phyloP scores from a whole-genome alignment of 2,888 invertebrate species.

The Campaea margaritaria region DNA sequence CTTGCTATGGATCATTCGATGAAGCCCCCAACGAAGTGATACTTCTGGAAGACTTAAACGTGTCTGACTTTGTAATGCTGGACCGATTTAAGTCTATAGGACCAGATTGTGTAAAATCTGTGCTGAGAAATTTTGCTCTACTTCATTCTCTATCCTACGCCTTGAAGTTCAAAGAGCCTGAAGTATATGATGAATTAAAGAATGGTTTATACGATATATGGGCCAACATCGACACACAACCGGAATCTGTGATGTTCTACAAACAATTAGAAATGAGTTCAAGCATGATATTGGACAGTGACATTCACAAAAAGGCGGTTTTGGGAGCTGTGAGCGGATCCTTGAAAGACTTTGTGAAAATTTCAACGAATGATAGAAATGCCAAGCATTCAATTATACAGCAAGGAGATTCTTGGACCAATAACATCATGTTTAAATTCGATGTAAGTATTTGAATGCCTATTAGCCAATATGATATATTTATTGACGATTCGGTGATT shows the following conservation, averaged over 20 bases:
- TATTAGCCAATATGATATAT: no score
- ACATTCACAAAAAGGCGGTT: constrained; percentile 32
- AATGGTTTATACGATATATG: constrained; percentile 38
- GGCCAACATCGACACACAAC: constrained; percentile 1
- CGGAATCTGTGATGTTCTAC: constrained; percentile 19
- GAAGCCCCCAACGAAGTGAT: constrained; percentile 55
- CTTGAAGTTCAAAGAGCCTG: constrained; percentile 49
- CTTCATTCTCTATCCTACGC: constrained; percentile 54
- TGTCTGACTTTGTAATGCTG: constrained; percentile 44
- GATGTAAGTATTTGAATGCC: constrained; percentile 35
- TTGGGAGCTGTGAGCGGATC: constrained; percentile 22
- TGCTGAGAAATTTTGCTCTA: constrained; percentile 50
- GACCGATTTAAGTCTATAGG: constrained; percentile 48
- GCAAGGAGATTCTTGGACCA: constrained; percentile 60
- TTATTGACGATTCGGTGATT: no score
- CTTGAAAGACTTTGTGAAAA: constrained; percentile 12
- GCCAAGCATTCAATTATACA: constrained; percentile 48
- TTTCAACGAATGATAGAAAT: constrained; percentile 38
- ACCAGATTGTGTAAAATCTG: constrained; percentile 45
- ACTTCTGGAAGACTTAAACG: constrained; percentile 55
- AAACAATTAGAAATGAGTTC: constrained; percentile 25
- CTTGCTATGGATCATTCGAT: constrained; percentile 50
- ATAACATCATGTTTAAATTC: constrained; percentile 56
- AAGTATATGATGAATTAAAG: constrained; percentile 36
- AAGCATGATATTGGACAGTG: constrained; percentile 27